Percentiles rank a stretch among this genome's conserved stretches.
Conservation (phyloP, 2,797 vertebrate genomes). For the Lepus townsendii region DNA sequence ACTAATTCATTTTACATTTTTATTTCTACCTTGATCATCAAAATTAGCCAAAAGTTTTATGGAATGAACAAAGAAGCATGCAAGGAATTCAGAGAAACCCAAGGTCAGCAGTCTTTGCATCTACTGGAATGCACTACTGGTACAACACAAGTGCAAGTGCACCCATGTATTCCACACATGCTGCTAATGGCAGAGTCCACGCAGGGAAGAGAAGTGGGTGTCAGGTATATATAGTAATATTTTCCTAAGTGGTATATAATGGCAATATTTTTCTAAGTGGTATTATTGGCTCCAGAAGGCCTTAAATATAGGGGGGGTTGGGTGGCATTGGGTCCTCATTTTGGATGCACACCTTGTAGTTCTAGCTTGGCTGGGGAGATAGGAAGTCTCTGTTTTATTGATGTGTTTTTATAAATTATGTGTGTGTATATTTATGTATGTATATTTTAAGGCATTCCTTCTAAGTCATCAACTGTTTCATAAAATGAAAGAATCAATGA, state of each 20-base stretch:
- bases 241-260: background rate
- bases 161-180: accelerated
- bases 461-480: background rate
- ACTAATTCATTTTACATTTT: background rate
- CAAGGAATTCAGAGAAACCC: background rate
- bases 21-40: background rate
- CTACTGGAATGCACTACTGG: background rate
- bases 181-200: too few relatives aligned
- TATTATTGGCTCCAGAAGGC: background rate
- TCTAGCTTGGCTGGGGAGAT: background rate
- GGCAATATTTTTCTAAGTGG: background rate
- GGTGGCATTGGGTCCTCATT: too few relatives aligned
- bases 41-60: background rate
- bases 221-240: background rate
- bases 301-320: background rate
- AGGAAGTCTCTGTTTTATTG: background rate
- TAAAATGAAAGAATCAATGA: background rate
- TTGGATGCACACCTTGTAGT: too few relatives aligned
- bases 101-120: background rate
- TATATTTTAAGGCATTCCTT: background rate
- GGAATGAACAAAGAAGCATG: background rate
- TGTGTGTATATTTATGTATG: background rate
- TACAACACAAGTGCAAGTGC: background rate
- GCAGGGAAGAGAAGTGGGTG: background rate
- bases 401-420: background rate